phyloP scores from a whole-genome alignment of 2,888 invertebrate genomes.

The Drosophila prolongata region DNA sequence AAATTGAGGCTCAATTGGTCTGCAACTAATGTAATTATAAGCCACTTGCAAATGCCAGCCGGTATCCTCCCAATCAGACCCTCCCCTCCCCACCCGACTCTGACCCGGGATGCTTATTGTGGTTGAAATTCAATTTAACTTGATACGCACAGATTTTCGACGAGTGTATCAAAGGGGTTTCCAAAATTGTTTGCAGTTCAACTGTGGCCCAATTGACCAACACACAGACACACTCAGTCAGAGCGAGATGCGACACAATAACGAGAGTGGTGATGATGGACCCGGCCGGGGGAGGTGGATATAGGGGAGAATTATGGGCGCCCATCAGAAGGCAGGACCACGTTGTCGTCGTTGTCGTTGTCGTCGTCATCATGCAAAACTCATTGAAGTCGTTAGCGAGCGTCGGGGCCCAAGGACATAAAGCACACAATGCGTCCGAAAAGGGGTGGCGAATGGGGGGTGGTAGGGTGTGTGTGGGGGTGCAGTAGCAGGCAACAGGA shows the following conservation, averaged over 20 bases:
- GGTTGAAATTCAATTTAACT: constrained; percentile 74
- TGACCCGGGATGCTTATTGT: constrained; percentile 57
- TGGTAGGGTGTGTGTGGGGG: background rate
- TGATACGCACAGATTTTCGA: constrained; percentile 59
- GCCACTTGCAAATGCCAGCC: constrained; percentile 55
- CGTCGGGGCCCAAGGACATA: constrained; percentile 59
- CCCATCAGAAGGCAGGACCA: constrained; percentile 42
- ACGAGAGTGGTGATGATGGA: constrained; percentile 12
- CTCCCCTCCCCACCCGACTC: background rate
- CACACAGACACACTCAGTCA: constrained; percentile 35
- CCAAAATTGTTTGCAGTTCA: constrained; percentile 73
- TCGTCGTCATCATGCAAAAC: constrained; percentile 70
- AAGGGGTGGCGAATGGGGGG: background rate
- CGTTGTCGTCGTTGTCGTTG: constrained; percentile 48
- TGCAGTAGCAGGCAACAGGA: constrained; percentile 19
- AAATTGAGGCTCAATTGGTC: constrained; percentile 54
- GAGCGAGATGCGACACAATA: constrained; percentile 23
- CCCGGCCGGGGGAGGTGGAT: background rate
- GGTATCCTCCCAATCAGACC: constrained; percentile 19
- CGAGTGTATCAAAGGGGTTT: constrained; percentile 47
- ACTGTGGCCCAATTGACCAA: constrained; percentile 73
- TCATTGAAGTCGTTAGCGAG: constrained; percentile 75
- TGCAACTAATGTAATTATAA: constrained; percentile 72
- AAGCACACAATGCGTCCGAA: constrained; percentile 59
- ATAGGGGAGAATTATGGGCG: constrained; percentile 31